Conservation (phyloP, 2,797 vertebrate species). For the Staurois parvus region DNA sequence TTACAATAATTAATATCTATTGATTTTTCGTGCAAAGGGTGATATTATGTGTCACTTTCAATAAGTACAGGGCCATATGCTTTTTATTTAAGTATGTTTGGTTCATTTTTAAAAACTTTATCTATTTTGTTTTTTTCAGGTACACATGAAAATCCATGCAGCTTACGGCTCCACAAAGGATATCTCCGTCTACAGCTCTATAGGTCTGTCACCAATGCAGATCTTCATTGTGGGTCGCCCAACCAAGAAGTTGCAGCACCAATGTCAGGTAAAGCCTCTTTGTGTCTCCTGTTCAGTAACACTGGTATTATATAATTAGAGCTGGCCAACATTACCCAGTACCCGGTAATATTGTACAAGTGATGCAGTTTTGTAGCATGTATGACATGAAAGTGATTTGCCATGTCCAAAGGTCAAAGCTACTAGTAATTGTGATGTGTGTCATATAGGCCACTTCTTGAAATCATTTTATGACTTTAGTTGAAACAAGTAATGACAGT, state of each 20-base stretch:
- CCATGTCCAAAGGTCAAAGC: too few relatives aligned
- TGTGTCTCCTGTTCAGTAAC: too few relatives aligned
- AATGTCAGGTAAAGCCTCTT: slow-evolving; percentile 87
- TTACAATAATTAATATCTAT: too few relatives aligned
- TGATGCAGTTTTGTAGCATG: not conserved
- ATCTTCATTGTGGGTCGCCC: slow-evolving; percentile 96
- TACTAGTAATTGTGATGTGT: too few relatives aligned
- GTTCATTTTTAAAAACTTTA: not conserved
- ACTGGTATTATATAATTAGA: not conserved
- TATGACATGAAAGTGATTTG: too few relatives aligned
- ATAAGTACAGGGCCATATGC: too few relatives aligned
- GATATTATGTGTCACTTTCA: too few relatives aligned
- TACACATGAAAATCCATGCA: slow-evolving; percentile 91
- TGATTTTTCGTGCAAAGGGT: too few relatives aligned
- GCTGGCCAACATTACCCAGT: too few relatives aligned
- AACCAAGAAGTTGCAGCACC: slow-evolving; percentile 95
- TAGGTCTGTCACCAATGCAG: slow-evolving; percentile 88
- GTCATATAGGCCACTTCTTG: too few relatives aligned
- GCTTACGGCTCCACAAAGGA: slow-evolving; percentile 98
- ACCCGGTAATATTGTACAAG: too few relatives aligned
- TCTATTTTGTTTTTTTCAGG: slow-evolving; percentile 70
- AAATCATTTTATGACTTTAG: too few relatives aligned
- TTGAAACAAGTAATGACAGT: not conserved
- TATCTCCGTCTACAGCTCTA: slow-evolving; percentile 93
- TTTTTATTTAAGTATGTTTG: not conserved